Evolutionary conservation across 2,888 invertebrate genomes (phyloP).

Genomic region (Platerodrilus igneus): DNA sequence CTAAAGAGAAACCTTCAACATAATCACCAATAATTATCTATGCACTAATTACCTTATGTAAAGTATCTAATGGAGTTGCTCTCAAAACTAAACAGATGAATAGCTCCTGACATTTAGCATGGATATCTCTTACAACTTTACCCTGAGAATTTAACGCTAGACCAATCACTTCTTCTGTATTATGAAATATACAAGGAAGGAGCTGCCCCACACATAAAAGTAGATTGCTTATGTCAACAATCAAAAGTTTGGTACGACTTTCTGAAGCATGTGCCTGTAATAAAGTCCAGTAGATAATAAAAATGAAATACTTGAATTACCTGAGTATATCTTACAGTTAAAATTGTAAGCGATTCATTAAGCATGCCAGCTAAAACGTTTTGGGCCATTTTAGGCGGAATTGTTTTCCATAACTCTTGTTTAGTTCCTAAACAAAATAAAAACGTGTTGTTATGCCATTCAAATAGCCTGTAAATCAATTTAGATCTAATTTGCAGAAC

Average conservation of each 20-base stretch:
- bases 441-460: no score
- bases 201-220: conserved; percentile 71
- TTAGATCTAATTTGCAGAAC: no score
- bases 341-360: conserved; percentile 76
- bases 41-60: conserved; percentile 77
- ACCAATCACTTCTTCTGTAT: conserved; percentile 60
- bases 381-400: conserved; percentile 85
- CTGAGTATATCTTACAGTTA: conserved; percentile 76
- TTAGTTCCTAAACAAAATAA: conserved; percentile 59
- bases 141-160: conserved; percentile 55
- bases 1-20: neutral
- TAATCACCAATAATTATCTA: no score
- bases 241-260: conserved; percentile 55
- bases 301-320: conserved; percentile 45
- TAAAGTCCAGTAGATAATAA: neutral
- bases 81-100: conserved; percentile 69
- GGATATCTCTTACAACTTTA: conserved; percentile 73
- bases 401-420: conserved; percentile 79
- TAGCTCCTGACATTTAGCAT: conserved; percentile 76
- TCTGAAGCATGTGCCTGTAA: conserved; percentile 42
- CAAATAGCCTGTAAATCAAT: no score
- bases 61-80: conserved; percentile 68
- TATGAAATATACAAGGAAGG: conserved; percentile 62
- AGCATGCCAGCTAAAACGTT: conserved; percentile 80
- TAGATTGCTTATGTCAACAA: conserved; percentile 72